These are phyloP conservation scores for Formica selysi DNA, from an alignment of 1,140 invertebrate genomes.

Conservation along the genomic window DNA sequence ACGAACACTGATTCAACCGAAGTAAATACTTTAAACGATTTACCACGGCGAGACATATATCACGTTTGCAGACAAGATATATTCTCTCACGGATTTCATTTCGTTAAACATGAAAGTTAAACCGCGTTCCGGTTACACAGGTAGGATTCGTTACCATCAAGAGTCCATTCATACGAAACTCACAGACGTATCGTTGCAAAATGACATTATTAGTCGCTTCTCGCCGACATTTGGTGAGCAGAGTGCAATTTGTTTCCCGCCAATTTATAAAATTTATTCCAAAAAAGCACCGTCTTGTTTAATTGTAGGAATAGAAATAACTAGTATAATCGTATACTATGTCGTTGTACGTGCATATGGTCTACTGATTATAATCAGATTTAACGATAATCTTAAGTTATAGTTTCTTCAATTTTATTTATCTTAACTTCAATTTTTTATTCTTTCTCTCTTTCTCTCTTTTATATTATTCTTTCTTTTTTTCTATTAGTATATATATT, in stretches of 20 bases:
- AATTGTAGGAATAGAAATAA: background rate
- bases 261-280: conserved; percentile 23
- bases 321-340: no score
- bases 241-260: conserved; percentile 2
- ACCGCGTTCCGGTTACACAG: conserved; percentile 43
- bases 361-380: background rate
- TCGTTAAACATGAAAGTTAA: conserved; percentile 46
- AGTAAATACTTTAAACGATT: conserved; percentile 55
- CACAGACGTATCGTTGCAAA: conserved; percentile 22
- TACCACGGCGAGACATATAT: conserved; percentile 31
- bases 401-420: background rate
- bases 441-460: no score
- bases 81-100: conserved; percentile 39
- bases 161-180: conserved; percentile 44
- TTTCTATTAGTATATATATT: background rate
- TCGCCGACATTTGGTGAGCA: background rate
- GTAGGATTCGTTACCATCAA: conserved; percentile 51
- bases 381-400: background rate
- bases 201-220: conserved; percentile 41
- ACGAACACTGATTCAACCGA: background rate
- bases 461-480: background rate
- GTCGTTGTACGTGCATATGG: background rate
- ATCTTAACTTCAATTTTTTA: background rate
- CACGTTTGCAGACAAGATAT: background rate
- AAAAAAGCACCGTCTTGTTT: conserved; percentile 16